These are phyloP conservation scores for Variabilichromis moorii DNA, from an alignment of 2,113 vertebrate genomes.

Conservation along the genomic window DNA sequence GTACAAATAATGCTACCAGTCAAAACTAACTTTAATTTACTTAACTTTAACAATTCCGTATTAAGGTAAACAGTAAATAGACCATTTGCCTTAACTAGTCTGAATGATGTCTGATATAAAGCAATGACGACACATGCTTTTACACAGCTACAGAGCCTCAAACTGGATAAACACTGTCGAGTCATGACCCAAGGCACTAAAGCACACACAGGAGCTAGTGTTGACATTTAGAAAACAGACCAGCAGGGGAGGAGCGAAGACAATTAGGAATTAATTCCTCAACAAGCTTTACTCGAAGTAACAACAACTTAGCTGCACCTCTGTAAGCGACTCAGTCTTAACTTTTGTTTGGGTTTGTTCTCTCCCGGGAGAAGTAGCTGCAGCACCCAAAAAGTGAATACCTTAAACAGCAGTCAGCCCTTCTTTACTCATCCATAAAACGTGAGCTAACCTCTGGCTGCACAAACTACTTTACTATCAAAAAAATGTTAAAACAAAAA, in stretches of 20 bases:
- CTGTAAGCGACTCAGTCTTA: not conserved
- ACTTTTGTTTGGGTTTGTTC: not conserved
- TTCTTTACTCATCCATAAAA: not conserved
- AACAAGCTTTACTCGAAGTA: not conserved
- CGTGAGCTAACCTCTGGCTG: not conserved
- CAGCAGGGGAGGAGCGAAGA: not conserved
- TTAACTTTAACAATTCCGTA: not conserved
- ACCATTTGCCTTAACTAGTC: not conserved
- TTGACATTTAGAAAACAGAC: not conserved
- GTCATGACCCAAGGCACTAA: not conserved
- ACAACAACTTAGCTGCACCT: not conserved
- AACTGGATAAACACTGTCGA: not conserved
- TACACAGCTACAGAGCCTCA: not conserved
- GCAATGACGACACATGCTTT: not conserved
- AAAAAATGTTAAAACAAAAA: not conserved
- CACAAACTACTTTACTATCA: not conserved
- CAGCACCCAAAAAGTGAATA: not conserved
- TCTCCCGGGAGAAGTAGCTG: not conserved
- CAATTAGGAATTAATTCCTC: not conserved
- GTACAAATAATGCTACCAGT: not conserved
- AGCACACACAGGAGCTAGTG: not conserved
- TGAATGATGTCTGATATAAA: not conserved
- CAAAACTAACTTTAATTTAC: not conserved
- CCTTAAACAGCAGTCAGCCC: not conserved
- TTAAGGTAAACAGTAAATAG: not conserved